Evolutionary conservation across 1,140 invertebrate genomes (phyloP), one percentile per base, ranked within the genome.

Genomic region (Euschistus heros): DNA sequence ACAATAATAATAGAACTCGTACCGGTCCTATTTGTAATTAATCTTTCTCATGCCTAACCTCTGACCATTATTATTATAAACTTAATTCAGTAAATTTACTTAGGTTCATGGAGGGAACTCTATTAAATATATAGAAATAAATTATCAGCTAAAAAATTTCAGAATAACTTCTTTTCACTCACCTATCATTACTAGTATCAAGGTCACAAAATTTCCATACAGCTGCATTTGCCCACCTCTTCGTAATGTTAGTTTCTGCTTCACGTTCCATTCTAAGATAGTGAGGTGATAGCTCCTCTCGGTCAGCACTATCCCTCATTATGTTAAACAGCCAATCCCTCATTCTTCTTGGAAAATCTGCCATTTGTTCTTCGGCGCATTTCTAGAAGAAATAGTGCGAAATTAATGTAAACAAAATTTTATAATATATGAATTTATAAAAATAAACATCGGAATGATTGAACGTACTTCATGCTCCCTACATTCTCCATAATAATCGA

Each of bases 191-290:
- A 10, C 44, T 59, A 18, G 85, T 87, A 75, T 96, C 93, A 54
- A 97, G 79, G 74, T 97, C 93, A 73, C 93, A 96, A 88, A 92
- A 97, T 74, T 97, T 97, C 94, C 94, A 97, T 63, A 97, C 86
- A 42, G 93, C 92, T 15, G 93, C 92, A 74, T 92, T 92, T 6
- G 86, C 82, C 89, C 92, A 94, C 70, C 88, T 82, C 37, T 87
- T 79, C 0, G 87, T 88, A 69, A 88, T 80, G 72, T 92, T 91
- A 13, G 81, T 84, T 78, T 95, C 92, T 20, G 92, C 91, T 77
- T 94, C 90, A 59, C 84, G 80, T 78, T 95, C 88, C 86, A 95
- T 86, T 75, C 86, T 80, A 73, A 90, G 78, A 73, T 89, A 94
- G 73, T 93, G 82, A 7, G 86, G 81, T n/a, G 87, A 84, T 4